Evolutionary conservation across 2,113 vertebrate genomes (phyloP).

Genomic region (Phylloscopus whistleri): DNA sequence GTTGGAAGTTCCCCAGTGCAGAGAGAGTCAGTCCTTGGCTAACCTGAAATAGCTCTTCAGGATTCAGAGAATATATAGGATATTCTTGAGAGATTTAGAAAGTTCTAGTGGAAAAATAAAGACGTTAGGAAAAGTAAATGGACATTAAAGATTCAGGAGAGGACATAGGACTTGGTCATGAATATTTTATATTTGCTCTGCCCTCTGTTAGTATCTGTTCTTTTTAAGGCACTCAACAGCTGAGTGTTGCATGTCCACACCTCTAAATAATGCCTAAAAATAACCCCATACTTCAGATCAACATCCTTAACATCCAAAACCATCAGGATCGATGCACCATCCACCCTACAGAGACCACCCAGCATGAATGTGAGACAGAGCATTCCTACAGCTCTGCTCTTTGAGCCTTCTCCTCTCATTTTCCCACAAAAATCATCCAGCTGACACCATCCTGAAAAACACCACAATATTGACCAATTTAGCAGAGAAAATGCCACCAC

Average conservation of each 20-base stretch:
- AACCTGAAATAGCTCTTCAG: neutral
- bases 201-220: neutral
- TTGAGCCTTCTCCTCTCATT: neutral
- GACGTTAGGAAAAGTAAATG: neutral
- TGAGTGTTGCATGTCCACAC: neutral
- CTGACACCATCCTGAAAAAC: neutral
- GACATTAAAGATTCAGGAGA: neutral
- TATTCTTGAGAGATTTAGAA: neutral
- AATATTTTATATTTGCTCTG: constrained; percentile 1
- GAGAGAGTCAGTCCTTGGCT: neutral
- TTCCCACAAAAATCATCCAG: neutral
- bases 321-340: neutral
- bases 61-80: neutral
- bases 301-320: neutral
- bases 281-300: neutral
- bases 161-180: neutral
- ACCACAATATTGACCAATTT: accelerated
- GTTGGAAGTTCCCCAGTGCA: neutral
- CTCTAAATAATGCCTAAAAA: neutral
- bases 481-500: neutral
- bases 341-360: neutral
- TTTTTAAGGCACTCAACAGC: constrained; percentile 7
- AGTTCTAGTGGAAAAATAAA: constrained; percentile 33
- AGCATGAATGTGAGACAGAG: accelerated
- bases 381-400: neutral